These are phyloP conservation scores for Helogale parvula DNA, from an alignment of 2,113 vertebrate genomes.

Conservation along the genomic window DNA sequence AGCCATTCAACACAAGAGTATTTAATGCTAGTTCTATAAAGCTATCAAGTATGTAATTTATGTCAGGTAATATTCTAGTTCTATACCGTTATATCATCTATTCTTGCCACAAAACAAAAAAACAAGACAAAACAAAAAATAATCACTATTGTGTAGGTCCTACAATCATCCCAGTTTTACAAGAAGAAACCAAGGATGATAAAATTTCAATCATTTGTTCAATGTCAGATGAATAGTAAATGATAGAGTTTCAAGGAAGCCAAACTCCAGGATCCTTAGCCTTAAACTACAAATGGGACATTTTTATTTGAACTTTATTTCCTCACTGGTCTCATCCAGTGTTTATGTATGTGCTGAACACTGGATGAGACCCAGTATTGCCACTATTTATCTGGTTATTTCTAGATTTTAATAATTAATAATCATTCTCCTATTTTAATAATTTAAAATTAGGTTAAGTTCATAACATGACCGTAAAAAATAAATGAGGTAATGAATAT, in stretches of 20 bases:
- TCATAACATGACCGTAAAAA: neutral
- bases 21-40: conserved; percentile 7
- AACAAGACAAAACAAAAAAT: neutral
- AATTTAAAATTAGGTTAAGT: neutral
- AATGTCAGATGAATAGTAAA: neutral
- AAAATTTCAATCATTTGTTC: neutral
- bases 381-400: neutral
- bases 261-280: neutral
- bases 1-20: neutral
- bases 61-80: conserved; percentile 15
- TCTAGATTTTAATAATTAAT: neutral
- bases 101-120: neutral
- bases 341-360: neutral
- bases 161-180: conserved; percentile 10
- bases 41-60: neutral
- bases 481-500: neutral
- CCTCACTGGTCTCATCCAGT: too few species aligned
- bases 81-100: neutral
- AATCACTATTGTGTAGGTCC: neutral
- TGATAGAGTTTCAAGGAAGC: neutral
- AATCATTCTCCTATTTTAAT: neutral
- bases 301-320: neutral
- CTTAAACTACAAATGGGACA: neutral
- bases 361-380: neutral
- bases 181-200: neutral